Conservation (phyloP, 2,888 invertebrate species). For the Augiades crinisus region DNA sequence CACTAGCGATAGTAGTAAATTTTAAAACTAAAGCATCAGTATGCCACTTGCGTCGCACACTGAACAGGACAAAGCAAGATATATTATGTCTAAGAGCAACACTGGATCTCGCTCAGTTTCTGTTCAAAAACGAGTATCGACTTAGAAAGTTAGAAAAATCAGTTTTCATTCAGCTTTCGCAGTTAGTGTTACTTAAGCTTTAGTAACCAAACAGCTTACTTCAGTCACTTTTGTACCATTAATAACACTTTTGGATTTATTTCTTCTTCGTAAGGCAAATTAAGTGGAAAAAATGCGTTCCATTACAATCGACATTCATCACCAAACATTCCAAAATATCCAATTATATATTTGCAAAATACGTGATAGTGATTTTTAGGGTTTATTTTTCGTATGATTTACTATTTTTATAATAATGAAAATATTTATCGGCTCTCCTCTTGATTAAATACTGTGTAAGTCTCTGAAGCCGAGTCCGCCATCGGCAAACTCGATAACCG, state of each 20-base stretch:
- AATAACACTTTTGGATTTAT: too few relatives aligned
- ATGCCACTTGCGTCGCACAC: slow-evolving; percentile 64
- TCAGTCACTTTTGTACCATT: neutral
- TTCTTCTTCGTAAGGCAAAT: too few relatives aligned
- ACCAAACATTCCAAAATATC: too few relatives aligned
- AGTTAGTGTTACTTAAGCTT: slow-evolving; percentile 1
- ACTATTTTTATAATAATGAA: too few relatives aligned
- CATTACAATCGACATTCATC: too few relatives aligned
- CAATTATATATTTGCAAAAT: too few relatives aligned
- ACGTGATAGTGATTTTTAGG: too few relatives aligned
- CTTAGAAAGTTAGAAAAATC: slow-evolving; percentile 25
- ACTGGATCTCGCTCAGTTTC: slow-evolving; percentile 18
- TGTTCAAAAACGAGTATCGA: slow-evolving; percentile 25
- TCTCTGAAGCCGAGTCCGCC: neutral
- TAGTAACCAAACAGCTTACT: neutral
- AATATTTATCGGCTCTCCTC: too few relatives aligned
- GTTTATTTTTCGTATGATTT: too few relatives aligned
- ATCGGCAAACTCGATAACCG: slow-evolving; percentile 1
- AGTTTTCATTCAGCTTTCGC: slow-evolving; percentile 15
- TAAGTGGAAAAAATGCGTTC: too few relatives aligned
- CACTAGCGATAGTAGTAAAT: slow-evolving; percentile 61
- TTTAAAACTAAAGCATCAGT: slow-evolving; percentile 76
- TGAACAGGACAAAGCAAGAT: slow-evolving; percentile 73
- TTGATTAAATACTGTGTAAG: neutral
- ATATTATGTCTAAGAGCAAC: slow-evolving; percentile 47